Evolutionary conservation across 2,113 vertebrate species (phyloP).

Genomic region (Apodemus sylvaticus): DNA sequence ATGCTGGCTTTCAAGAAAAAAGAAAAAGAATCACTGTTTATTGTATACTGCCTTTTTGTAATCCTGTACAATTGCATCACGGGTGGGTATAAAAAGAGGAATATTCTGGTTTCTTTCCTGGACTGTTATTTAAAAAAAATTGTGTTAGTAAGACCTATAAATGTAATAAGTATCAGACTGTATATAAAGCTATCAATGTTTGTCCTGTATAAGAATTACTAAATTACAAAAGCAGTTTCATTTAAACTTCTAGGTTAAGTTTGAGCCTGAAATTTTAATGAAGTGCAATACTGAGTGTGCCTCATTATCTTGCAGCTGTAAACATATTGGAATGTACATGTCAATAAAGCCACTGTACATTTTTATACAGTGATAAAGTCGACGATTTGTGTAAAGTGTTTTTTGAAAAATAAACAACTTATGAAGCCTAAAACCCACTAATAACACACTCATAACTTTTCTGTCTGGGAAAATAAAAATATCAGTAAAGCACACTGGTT

Average conservation of each 20-base stretch:
- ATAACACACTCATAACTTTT: not conserved
- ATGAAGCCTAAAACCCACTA: slow-evolving; percentile 23
- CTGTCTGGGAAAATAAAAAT: not conserved
- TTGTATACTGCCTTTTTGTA: slow-evolving; percentile 98
- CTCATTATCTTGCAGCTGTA: slow-evolving; percentile 99
- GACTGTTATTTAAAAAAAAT: slow-evolving; percentile 92
- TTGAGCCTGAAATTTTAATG: slow-evolving; percentile 99
- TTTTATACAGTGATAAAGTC: slow-evolving; percentile 98
- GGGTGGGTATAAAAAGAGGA: slow-evolving; percentile 90
- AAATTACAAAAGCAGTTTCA: slow-evolving; percentile 98
- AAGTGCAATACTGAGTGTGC: slow-evolving; percentile 99
- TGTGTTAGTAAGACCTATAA: slow-evolving; percentile 94
- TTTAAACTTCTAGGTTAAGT: slow-evolving; percentile 99
- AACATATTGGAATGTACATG: slow-evolving; percentile 99
- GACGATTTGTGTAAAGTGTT: slow-evolving; percentile 72
- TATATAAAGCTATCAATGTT: slow-evolving; percentile 99
- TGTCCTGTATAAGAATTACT: slow-evolving; percentile 98
- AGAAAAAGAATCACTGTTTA: slow-evolving; percentile 86
- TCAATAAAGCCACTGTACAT: slow-evolving; percentile 99
- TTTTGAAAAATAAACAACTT: slow-evolving; percentile 61
- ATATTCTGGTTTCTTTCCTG: slow-evolving; percentile 91
- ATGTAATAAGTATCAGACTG: slow-evolving; percentile 97
- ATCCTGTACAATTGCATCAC: slow-evolving; percentile 98
- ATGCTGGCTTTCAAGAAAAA: slow-evolving; percentile 86
- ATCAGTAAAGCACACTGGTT: not conserved